A percentile compares a stretch with the other conserved stretches of the same genome.
Evolutionary conservation across 2,113 vertebrate species (phyloP).

Genomic region (Tretioscincus oriximinensis): DNA sequence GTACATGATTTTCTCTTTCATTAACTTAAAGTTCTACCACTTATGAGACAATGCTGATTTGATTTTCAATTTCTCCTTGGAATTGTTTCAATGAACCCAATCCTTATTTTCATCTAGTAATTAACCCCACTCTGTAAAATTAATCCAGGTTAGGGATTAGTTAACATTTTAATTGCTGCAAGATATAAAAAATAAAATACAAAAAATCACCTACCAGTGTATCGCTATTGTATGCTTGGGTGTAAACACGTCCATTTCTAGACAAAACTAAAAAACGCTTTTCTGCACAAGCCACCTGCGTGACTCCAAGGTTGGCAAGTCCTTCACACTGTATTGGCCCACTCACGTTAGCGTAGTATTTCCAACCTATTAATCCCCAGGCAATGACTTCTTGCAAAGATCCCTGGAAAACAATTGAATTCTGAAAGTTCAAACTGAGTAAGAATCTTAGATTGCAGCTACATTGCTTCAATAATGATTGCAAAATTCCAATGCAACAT

Average conservation of each 20-base stretch:
- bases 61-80: no score
- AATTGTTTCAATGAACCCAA: no score
- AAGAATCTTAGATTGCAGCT: background rate
- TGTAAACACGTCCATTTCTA: slow-evolving; percentile 90
- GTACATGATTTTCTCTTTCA: no score
- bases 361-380: slow-evolving; percentile 97
- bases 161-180: background rate
- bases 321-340: slow-evolving; percentile 93
- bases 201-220: slow-evolving; percentile 78
- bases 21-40: no score
- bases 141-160: no score
- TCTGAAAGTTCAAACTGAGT: background rate
- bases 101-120: no score
- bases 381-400: slow-evolving; percentile 94
- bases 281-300: slow-evolving; percentile 93
- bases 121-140: no score
- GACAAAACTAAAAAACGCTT: slow-evolving; percentile 92
- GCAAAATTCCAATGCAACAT: background rate
- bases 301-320: slow-evolving; percentile 88
- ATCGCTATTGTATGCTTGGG: slow-evolving; percentile 93
- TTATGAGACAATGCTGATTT: no score
- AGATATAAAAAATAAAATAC: background rate
- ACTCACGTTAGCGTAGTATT: slow-evolving; percentile 91
- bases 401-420: slow-evolving; percentile 72
- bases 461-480: background rate